Percentiles rank a stretch among this genome's conserved stretches.
phyloP scores from a whole-genome alignment of 2,797 vertebrate genomes.

The Urophycis tenuis region DNA sequence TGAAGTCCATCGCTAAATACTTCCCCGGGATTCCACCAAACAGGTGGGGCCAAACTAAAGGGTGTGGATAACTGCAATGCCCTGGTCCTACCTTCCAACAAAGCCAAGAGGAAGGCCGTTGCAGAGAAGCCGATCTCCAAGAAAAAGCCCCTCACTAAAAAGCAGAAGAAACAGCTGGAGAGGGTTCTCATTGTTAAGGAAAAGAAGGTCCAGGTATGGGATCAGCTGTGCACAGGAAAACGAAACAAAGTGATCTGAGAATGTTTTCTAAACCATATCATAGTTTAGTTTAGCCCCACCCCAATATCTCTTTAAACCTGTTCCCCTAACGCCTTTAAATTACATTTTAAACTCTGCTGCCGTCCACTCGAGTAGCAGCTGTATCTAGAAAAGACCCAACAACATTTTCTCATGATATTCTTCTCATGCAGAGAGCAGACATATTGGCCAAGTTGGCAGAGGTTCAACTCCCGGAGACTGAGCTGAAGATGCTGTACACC shows the following conservation, averaged over 20 bases:
- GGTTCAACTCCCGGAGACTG: constrained; percentile 82
- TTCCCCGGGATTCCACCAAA: constrained; percentile 1
- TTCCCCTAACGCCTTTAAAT: not conserved
- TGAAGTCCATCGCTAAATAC: not conserved
- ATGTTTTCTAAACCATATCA: not conserved
- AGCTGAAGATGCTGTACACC: constrained; percentile 84
- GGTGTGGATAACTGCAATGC: constrained; percentile 85
- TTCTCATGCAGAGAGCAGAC: constrained; percentile 73
- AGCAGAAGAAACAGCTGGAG: constrained; percentile 81
- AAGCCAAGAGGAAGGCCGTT: constrained; percentile 69
- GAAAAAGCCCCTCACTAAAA: constrained; percentile 83
- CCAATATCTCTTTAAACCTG: not conserved
- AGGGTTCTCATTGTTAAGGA: constrained; percentile 87
- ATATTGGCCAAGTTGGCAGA: constrained; percentile 81
- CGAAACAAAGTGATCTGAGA: not conserved
- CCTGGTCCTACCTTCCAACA: constrained; percentile 80
- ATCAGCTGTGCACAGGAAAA: not conserved
- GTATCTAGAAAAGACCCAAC: not conserved
- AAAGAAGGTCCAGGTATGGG: constrained; percentile 81
- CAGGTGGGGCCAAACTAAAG: constrained; percentile 74
- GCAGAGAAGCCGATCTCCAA: constrained; percentile 33
- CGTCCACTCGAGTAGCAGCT: not conserved
- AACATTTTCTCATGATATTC: not conserved
- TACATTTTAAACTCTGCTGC: not conserved
- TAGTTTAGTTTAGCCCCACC: not conserved